Base-by-base conservation (phyloP, 2,797 vertebrate species). In the Meda fulgida region DNA sequence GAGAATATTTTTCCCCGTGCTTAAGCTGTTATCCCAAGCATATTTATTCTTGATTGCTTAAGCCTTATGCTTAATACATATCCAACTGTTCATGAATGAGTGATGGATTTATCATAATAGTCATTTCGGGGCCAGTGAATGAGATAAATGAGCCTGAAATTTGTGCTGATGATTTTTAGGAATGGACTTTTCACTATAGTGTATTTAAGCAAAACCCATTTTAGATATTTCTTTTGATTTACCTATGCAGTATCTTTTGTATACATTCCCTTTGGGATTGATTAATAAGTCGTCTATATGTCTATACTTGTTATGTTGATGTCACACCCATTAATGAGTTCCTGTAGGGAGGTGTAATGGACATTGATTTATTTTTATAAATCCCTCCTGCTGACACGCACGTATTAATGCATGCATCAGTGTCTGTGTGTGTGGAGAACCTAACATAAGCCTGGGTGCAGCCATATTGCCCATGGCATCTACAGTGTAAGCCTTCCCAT, bases 41-140 rank as follows among this genome's bases (percentile, higher is more conserved):
- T 86, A 86, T 80, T 55, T 78, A 19, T n/a, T 80, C 26, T 82
- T 84, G 69, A 87, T 87, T 87, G 36, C 60, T 89, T 88, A 80
- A 88, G 81, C 80, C 76, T 65, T 36, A 4, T 51, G 71, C 72
- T 84, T 86, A 87, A 31, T 55, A 48, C 67, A 80, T 84, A 87
- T 89, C 77, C 85, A 29, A 78, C 66, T 80, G 77, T 72, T 81
- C 80, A 67, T 60, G 9, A 36, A n/a, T 26, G 63, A n/a, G 55
- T 51, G 51, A 70, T 77, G 58, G 48, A 82, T 85, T 85, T 80
- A 67, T 71, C 10, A 58, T 36, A 69, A 34, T 23, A 10, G 43
- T 40, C 26, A 66, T 88, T 88, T 78, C 69, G 11, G 70, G 40
- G 72, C 72, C 13, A 73, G 53, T 46, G 40, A 38, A 73, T 40